These are phyloP conservation scores for Brachionichthys hirsutus DNA, from an alignment of 2,113 vertebrate genomes.

Conservation along the genomic window DNA sequence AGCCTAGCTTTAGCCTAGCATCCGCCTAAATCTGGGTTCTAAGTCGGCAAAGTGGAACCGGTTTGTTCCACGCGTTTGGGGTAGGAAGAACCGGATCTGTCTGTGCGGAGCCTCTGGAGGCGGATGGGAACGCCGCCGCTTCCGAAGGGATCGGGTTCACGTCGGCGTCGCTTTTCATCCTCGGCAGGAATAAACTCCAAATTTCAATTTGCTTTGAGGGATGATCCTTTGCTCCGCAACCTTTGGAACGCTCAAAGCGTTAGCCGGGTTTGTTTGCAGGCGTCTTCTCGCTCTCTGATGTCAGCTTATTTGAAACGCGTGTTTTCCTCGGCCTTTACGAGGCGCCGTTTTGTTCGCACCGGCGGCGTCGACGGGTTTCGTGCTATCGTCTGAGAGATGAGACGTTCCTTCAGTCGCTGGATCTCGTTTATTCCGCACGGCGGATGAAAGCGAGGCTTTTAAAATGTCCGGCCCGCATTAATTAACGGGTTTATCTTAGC, in stretches of 20 bases:
- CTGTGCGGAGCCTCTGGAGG: too few species aligned
- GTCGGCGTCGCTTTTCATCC: conserved; percentile 46
- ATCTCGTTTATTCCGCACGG: background rate
- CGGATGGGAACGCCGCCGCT: background rate
- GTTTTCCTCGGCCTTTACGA: conserved; percentile 1
- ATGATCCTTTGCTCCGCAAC: conserved; percentile 30
- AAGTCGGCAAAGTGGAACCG: too few species aligned
- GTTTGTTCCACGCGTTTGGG: too few species aligned
- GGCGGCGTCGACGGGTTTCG: background rate
- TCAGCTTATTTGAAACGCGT: conserved; percentile 10
- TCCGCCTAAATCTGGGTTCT: too few species aligned
- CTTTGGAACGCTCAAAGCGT: conserved; percentile 26
- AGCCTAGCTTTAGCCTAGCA: too few species aligned
- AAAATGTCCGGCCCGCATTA: too few species aligned
- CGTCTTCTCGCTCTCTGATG: conserved; percentile 15
- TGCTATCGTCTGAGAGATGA: conserved; percentile 3
- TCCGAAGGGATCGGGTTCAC: conserved; percentile 19
- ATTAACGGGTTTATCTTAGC: too few species aligned
- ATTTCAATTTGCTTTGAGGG: conserved; percentile 42
- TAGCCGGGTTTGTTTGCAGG: conserved; percentile 37
- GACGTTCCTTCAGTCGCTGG: background rate
- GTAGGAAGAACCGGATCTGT: too few species aligned
- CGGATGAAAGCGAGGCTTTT: too few species aligned
- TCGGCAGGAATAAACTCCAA: conserved; percentile 22
- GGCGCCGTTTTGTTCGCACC: background rate